A percentile compares a stretch with the other conserved stretches of the same genome.
These are phyloP conservation scores for Melitaea cinxia DNA, from an alignment of 1,140 invertebrate species.

Conservation along the genomic window DNA sequence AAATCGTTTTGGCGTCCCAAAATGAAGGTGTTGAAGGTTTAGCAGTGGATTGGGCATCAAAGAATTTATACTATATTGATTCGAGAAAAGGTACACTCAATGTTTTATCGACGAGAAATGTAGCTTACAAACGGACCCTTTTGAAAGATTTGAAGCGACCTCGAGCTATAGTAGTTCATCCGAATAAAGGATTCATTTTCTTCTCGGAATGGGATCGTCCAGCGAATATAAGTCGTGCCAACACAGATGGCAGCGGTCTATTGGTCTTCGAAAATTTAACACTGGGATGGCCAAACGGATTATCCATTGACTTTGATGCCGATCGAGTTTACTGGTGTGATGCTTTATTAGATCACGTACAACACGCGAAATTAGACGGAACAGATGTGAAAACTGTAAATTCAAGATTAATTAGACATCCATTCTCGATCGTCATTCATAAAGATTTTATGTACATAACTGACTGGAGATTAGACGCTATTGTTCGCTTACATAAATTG, in stretches of 20 bases:
- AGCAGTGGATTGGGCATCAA: conserved; percentile 98
- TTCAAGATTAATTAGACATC: conserved; percentile 94
- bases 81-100: conserved; percentile 97
- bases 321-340: conserved; percentile 98
- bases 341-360: conserved; percentile 96
- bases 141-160: conserved; percentile 95
- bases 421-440: conserved; percentile 97
- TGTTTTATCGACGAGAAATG: conserved; percentile 93
- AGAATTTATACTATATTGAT: conserved; percentile 99
- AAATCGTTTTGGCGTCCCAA: conserved; percentile 96
- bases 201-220: conserved; percentile 98
- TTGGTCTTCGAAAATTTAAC: conserved; percentile 96
- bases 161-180: conserved; percentile 97
- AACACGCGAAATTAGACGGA: conserved; percentile 97
- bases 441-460: conserved; percentile 98
- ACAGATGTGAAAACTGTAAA: conserved; percentile 95
- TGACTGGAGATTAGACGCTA: conserved; percentile 98
- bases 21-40: conserved; percentile 99
- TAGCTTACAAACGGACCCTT: conserved; percentile 91
- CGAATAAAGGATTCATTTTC: conserved; percentile 96
- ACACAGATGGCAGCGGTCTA: conserved; percentile 93
- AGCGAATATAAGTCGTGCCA: conserved; percentile 95
- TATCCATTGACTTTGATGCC: conserved; percentile 94
- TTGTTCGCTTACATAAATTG: conserved; percentile 94
- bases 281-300: conserved; percentile 97